Conservation (phyloP, 2,797 vertebrate species). For the Mus caroli region DNA sequence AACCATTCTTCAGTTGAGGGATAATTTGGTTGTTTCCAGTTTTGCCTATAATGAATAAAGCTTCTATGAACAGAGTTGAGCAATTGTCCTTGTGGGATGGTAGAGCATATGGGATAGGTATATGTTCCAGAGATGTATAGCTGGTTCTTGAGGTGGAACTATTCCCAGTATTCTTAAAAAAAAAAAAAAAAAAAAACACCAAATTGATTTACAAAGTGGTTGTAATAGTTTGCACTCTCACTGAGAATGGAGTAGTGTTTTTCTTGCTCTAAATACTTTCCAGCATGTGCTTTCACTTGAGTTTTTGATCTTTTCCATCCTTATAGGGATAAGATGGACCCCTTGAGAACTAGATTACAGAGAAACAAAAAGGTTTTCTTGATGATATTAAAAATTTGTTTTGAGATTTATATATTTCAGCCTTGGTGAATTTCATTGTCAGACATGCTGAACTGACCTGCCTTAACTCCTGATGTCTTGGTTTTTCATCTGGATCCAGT, state of each 20-base stretch:
- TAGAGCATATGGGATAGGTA: neutral
- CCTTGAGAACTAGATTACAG: too few relatives aligned
- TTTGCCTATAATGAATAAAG: neutral
- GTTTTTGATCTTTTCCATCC: too few relatives aligned
- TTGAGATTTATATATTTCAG: too few relatives aligned
- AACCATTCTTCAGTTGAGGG: neutral
- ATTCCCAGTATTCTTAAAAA: neutral
- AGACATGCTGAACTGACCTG: too few relatives aligned
- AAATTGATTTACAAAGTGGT: neutral
- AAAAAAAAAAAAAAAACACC: neutral
- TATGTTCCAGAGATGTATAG: neutral
- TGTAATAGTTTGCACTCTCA: neutral
- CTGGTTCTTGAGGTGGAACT: neutral
- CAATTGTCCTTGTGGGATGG: neutral
- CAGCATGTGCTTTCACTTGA: too few relatives aligned
- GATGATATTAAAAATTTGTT: too few relatives aligned
- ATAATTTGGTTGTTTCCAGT: neutral
- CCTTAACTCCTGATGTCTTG: too few relatives aligned
- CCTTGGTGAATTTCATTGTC: too few relatives aligned
- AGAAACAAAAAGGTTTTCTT: too few relatives aligned
- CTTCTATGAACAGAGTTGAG: neutral
- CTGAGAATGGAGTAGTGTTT: neutral
- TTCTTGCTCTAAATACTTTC: neutral
- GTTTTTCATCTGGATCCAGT: too few relatives aligned
- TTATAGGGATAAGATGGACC: too few relatives aligned